Evolutionary conservation across 2,113 vertebrate genomes (phyloP).

Genomic region (Choloepus hoffmanni): DNA sequence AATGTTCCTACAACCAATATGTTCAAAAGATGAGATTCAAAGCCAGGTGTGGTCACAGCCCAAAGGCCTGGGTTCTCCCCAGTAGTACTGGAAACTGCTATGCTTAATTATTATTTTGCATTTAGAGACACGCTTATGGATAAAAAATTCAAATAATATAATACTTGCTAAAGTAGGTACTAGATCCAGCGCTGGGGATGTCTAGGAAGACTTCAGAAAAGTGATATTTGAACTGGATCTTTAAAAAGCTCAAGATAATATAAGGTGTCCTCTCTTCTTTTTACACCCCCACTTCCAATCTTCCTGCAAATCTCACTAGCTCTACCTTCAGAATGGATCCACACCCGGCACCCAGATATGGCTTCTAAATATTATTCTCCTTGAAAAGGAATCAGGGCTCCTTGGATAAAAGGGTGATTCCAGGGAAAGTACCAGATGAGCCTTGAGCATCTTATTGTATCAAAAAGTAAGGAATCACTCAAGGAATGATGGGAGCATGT

Average conservation of each 20-base stretch:
- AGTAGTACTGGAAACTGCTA: not conserved
- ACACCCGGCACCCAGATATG: not conserved
- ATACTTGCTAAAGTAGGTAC: not conserved
- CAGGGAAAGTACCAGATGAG: not conserved
- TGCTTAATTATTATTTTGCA: not conserved
- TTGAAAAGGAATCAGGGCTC: not conserved
- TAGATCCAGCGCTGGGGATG: not conserved
- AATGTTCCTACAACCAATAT: not conserved
- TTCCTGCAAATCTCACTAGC: not conserved
- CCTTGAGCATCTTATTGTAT: not conserved
- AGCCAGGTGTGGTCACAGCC: not conserved
- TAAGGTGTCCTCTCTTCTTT: not conserved
- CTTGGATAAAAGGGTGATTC: not conserved
- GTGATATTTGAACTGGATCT: not conserved
- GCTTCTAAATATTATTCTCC: not conserved
- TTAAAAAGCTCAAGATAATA: not conserved
- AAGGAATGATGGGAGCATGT: not conserved
- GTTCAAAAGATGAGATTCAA: not conserved
- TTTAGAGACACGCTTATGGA: not conserved
- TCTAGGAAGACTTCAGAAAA: not conserved
- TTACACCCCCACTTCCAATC: not conserved
- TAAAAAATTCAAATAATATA: not conserved
- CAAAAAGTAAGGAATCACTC: not conserved
- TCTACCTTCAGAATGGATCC: not conserved
- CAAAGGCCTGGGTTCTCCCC: not conserved